Evolutionary conservation across 2,113 vertebrate species (phyloP).

Genomic region (Zeus faber): DNA sequence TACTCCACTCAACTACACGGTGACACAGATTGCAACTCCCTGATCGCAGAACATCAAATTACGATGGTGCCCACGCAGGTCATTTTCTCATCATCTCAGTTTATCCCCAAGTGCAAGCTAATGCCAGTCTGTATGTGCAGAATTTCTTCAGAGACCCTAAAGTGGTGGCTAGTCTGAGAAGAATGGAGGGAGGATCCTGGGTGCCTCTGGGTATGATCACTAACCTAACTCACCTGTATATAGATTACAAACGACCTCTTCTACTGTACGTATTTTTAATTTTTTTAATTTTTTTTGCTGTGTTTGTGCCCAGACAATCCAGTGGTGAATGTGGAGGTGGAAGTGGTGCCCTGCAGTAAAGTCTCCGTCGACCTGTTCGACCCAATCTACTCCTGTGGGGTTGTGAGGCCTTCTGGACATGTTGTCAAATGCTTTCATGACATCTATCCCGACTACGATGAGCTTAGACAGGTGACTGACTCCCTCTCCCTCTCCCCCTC

Average conservation of each 20-base stretch:
- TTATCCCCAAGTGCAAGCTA: background rate
- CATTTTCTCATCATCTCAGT: too few species aligned
- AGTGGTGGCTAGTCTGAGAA: constrained; percentile 61
- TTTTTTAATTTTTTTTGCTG: constrained; percentile 7
- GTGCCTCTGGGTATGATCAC: constrained; percentile 54
- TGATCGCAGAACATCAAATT: too few species aligned
- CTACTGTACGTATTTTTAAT: constrained; percentile 51
- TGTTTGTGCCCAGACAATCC: constrained; percentile 55
- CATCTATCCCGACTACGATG: constrained; percentile 67
- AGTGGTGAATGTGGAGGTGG: constrained; percentile 58
- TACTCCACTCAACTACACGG: too few species aligned
- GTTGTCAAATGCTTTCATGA: constrained; percentile 72
- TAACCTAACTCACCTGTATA: too few species aligned
- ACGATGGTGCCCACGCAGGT: too few species aligned
- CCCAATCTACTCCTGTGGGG: constrained; percentile 65
- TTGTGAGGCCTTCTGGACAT: constrained; percentile 64
- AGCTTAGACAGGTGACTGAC: constrained; percentile 64
- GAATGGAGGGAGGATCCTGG: constrained; percentile 43
- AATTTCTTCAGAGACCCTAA: constrained; percentile 71
- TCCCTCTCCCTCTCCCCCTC: background rate
- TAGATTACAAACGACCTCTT: too few species aligned
- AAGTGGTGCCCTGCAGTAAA: constrained; percentile 67
- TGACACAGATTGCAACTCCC: too few species aligned
- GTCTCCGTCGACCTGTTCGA: constrained; percentile 74
- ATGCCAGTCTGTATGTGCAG: constrained; percentile 37